phyloP scores from a whole-genome alignment of 2,113 vertebrate species.

The Sardina pilchardus region DNA sequence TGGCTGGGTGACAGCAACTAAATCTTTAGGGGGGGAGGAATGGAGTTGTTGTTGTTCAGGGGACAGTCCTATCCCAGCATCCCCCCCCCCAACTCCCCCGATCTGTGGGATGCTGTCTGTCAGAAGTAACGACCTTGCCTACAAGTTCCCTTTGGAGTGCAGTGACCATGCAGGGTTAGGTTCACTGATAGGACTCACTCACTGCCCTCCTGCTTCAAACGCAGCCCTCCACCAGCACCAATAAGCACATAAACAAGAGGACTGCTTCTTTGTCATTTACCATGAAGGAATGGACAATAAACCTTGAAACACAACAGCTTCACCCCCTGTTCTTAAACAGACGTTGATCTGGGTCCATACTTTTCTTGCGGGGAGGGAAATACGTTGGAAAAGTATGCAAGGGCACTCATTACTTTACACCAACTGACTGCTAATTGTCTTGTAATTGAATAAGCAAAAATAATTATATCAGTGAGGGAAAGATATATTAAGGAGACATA shows the following conservation, averaged over 20 bases:
- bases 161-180: constrained; percentile 83
- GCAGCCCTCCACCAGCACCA: constrained; percentile 20
- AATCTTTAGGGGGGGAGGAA: constrained; percentile 60
- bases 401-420: background rate
- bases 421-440: background rate
- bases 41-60: background rate
- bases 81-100: constrained; percentile 50
- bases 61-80: constrained; percentile 66
- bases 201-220: background rate
- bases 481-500: background rate
- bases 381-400: background rate
- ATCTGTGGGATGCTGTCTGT: constrained; percentile 84
- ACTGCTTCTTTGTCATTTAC: constrained; percentile 2
- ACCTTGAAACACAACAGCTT: background rate
- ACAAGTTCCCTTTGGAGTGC: constrained; percentile 75
- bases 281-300: background rate
- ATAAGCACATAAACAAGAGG: constrained; percentile 40
- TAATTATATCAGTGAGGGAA: background rate
- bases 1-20: constrained; percentile 82
- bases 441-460: background rate
- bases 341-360: background rate
- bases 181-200: constrained; percentile 61
- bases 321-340: background rate
- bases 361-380: background rate
- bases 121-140: constrained; percentile 81